Conservation (phyloP, 2,888 invertebrate species). For the Oligia strigilis region DNA sequence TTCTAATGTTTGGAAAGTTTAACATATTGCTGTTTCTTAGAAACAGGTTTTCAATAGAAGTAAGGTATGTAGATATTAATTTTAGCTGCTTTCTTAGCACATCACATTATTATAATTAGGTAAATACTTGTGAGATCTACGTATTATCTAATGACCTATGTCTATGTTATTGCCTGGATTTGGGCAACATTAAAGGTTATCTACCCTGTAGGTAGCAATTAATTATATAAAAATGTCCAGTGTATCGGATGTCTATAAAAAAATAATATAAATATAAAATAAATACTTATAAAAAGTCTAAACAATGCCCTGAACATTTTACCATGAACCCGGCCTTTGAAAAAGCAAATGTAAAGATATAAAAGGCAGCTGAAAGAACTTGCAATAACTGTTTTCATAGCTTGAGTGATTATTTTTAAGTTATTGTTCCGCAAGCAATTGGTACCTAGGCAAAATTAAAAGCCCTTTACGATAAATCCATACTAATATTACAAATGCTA, state of each 20-base stretch:
- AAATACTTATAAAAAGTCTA: not conserved
- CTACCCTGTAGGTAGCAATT: too few relatives aligned
- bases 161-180: not conserved
- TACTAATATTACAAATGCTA: not conserved
- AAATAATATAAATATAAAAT: too few relatives aligned
- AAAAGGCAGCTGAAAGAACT: not conserved
- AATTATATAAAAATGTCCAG: not conserved
- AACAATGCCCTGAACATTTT: not conserved
- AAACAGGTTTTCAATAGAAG: not conserved
- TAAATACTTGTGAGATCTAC: too few relatives aligned
- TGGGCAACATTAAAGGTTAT: not conserved
- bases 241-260: not conserved
- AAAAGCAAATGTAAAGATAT: not conserved
- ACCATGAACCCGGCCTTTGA: not conserved
- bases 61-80: conserved; percentile 2
- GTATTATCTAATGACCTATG: not conserved
- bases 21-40: conserved; percentile 16
- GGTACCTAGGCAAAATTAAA: not conserved
- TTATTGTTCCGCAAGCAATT: not conserved
- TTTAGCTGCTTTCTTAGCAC: not conserved
- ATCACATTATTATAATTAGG: too few relatives aligned
- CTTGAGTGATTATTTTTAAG: not conserved
- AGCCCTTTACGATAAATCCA: not conserved
- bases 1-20: conserved; percentile 18
- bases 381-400: not conserved